These are phyloP conservation scores for Mus spicilegus DNA, from an alignment of 2,113 vertebrate species.

Conservation along the genomic window DNA sequence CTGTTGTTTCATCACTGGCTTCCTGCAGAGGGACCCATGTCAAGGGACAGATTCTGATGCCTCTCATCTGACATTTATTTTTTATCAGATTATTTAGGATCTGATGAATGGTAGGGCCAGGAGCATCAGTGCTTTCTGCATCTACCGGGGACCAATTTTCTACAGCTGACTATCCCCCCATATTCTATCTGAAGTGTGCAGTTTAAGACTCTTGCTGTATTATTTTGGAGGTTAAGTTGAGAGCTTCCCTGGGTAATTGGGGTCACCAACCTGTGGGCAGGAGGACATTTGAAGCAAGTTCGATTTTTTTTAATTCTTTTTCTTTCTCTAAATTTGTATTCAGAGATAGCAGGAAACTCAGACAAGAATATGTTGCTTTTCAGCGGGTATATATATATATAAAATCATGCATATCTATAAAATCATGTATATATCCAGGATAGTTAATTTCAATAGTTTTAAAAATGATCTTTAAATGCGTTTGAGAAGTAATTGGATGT, in stretches of 20 bases:
- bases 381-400: too few species aligned
- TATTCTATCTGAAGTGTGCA: not conserved
- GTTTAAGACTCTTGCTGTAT: conserved; percentile 57
- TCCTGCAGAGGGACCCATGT: not conserved
- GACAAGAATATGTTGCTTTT: not conserved
- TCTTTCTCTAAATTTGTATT: conserved; percentile 56
- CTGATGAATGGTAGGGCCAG: not conserved
- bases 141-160: not conserved
- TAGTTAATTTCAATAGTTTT: not conserved
- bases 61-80: conserved; percentile 48
- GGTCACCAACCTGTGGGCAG: conserved; percentile 60
- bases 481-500: not conserved
- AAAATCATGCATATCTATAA: not conserved
- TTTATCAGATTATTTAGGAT: conserved; percentile 33
- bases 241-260: conserved; percentile 67
- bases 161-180: not conserved
- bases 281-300: conserved; percentile 46
- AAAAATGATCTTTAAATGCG: not conserved
- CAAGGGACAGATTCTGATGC: conserved; percentile 16
- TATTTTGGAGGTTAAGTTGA: conserved; percentile 62
- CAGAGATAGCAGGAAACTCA: conserved; percentile 29
- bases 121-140: not conserved
- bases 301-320: not conserved
- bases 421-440: not conserved
- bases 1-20: not conserved